Conservation (phyloP, 2,797 vertebrate species). For the Sebastes minor region DNA sequence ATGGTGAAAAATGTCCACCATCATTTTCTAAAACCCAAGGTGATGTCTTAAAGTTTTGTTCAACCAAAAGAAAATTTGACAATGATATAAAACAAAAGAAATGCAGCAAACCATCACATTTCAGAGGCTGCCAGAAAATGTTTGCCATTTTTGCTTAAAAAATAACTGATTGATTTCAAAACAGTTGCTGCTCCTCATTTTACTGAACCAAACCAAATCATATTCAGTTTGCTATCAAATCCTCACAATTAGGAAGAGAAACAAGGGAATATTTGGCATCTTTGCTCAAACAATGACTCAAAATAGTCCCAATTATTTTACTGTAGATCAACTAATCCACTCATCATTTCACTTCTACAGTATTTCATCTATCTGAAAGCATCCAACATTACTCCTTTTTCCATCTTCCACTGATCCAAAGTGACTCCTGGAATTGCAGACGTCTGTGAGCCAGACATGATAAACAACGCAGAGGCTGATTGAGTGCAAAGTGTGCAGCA, state of each 20-base stretch:
- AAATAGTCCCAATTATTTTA: not conserved
- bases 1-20: not conserved
- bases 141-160: not conserved
- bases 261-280: not conserved
- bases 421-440: slow-evolving; percentile 43
- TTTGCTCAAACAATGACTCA: not conserved
- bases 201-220: not conserved
- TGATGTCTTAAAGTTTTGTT: not conserved
- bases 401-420: slow-evolving; percentile 39
- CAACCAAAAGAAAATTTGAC: not conserved
- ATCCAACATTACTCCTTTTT: slow-evolving; percentile 4
- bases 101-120: not conserved
- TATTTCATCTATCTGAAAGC: slow-evolving; percentile 24
- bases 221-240: not conserved
- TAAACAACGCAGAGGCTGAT: slow-evolving; percentile 55
- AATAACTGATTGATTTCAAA: not conserved
- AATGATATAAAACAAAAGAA: not conserved
- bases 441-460: slow-evolving; percentile 43
- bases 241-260: not conserved
- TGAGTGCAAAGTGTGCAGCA: slow-evolving; percentile 55
- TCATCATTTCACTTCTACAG: not conserved
- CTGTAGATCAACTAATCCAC: not conserved
- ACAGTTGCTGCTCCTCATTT: not conserved
- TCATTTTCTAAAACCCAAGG: not conserved
- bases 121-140: not conserved